Conservation (phyloP, 2,888 invertebrate genomes). For the Ectobius pallidus region DNA sequence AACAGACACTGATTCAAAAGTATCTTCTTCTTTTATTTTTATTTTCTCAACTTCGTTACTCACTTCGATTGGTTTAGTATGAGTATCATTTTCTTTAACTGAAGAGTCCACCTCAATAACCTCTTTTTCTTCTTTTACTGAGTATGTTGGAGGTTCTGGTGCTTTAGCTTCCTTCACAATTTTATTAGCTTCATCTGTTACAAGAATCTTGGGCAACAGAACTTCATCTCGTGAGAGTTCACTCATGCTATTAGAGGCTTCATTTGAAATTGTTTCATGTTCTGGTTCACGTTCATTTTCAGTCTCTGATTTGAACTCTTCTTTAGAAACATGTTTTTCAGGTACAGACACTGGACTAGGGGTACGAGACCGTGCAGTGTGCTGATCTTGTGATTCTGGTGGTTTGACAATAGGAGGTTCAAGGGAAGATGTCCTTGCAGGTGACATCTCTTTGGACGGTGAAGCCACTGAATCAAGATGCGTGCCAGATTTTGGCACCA, state of each 20-base stretch:
- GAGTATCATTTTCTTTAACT: too few species aligned
- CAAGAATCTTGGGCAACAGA: background rate
- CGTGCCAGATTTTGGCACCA: background rate
- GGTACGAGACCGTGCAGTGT: background rate
- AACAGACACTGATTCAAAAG: too few species aligned
- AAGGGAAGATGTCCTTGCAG: background rate
- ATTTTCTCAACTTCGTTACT: too few species aligned
- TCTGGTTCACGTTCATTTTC: background rate
- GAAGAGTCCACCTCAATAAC: background rate
- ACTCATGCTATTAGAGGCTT: background rate
- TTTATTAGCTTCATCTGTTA: background rate
- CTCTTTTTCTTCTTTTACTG: background rate
- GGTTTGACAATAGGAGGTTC: background rate
- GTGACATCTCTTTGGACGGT: background rate
- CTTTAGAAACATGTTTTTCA: background rate
- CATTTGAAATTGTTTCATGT: background rate
- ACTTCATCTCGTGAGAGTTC: too few species aligned
- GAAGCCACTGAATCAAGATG: conserved; percentile 9
- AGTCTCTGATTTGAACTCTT: background rate
- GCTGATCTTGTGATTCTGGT: background rate
- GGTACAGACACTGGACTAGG: background rate
- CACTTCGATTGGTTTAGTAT: too few species aligned
- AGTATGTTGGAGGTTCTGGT: background rate
- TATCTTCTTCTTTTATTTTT: too few species aligned
- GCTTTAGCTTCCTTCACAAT: background rate